Conservation (phyloP, 2,113 vertebrate genomes). For the Mungos mungo region DNA sequence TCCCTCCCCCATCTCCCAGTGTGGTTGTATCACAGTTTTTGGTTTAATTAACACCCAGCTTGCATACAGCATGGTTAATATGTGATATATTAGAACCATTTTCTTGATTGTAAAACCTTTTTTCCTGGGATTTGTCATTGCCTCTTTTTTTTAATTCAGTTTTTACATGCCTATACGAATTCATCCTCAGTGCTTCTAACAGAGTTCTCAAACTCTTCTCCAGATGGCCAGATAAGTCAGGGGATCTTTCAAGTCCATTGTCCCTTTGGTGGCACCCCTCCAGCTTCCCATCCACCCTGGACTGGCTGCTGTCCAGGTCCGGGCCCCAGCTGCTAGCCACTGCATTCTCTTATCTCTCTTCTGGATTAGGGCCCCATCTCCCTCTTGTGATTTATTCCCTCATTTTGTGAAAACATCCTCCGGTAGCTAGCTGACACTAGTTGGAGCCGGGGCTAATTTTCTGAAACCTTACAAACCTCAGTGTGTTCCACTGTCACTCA, state of each 20-base stretch:
- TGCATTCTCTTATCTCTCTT: neutral
- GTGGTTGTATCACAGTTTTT: neutral
- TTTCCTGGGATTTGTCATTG: neutral
- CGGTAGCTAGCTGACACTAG: neutral
- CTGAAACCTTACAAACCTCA: neutral
- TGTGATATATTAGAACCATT: neutral
- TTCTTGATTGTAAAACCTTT: neutral
- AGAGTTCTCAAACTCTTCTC: neutral
- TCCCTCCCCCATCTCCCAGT: rapidly evolving
- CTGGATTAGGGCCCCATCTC: neutral
- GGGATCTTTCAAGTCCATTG: neutral
- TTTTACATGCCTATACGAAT: neutral
- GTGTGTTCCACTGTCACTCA: neutral
- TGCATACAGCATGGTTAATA: neutral
- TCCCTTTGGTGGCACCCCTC: neutral
- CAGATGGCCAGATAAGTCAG: neutral
- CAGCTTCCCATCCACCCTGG: rapidly evolving
- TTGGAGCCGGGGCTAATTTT: neutral
- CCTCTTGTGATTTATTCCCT: neutral
- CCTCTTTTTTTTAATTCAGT: neutral
- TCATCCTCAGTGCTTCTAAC: neutral
- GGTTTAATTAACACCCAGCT: neutral
- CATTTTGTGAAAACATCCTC: neutral
- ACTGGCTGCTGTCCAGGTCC: neutral
- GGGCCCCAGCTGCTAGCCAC: neutral